These are phyloP conservation scores for Drosophila merina DNA, from an alignment of 2,888 invertebrate species.

Conservation along the genomic window DNA sequence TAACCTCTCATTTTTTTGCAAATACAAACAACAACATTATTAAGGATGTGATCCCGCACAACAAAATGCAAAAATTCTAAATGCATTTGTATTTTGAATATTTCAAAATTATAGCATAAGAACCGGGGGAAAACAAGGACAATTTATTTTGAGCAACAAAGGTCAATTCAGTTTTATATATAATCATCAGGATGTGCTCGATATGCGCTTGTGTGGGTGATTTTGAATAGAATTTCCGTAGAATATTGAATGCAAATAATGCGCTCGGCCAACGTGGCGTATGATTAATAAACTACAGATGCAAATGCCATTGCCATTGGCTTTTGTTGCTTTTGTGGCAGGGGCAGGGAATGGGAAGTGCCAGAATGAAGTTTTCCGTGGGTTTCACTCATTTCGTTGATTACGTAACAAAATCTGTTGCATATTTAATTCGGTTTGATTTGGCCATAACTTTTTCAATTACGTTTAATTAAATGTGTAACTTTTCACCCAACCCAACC, in stretches of 20 bases:
- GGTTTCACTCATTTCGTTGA: slow-evolving; percentile 49
- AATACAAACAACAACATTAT: slow-evolving; percentile 62
- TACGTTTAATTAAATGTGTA: slow-evolving; percentile 72
- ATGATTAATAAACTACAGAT: slow-evolving; percentile 62
- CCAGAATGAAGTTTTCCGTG: slow-evolving; percentile 11
- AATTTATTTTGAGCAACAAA: slow-evolving; percentile 64
- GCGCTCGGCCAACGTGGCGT: slow-evolving; percentile 38
- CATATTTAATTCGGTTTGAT: slow-evolving; percentile 75
- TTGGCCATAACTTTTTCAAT: slow-evolving; percentile 74
- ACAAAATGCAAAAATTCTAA: slow-evolving; percentile 59
- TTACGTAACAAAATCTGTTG: slow-evolving; percentile 63
- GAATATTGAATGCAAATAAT: slow-evolving; percentile 45
- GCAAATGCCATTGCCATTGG: slow-evolving; percentile 20
- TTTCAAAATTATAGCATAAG: slow-evolving; percentile 52
- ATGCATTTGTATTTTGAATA: slow-evolving; percentile 70
- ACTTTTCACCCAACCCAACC: slow-evolving; percentile 32
- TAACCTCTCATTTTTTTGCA: background rate
- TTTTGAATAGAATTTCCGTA: slow-evolving; percentile 13
- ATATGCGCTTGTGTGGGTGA: slow-evolving; percentile 6
- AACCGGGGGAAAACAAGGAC: slow-evolving; percentile 33
- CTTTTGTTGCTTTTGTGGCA: slow-evolving; percentile 10
- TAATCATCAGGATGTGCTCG: slow-evolving; percentile 29
- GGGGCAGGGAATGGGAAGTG: background rate
- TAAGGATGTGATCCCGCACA: slow-evolving; percentile 44
- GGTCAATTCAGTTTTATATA: slow-evolving; percentile 65